Conservation (phyloP, 2,797 vertebrate species). For the Phrynocephalus vlangalii region DNA sequence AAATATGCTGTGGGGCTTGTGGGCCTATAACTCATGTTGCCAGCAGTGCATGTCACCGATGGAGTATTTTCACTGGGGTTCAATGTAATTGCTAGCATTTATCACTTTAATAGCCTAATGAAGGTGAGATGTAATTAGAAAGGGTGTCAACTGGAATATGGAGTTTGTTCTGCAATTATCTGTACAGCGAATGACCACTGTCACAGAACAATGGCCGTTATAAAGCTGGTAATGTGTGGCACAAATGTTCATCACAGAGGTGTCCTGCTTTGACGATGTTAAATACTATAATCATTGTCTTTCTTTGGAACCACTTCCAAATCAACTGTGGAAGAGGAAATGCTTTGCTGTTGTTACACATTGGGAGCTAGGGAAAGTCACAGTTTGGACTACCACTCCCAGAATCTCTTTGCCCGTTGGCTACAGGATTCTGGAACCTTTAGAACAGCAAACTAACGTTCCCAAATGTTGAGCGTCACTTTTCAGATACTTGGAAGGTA, state of each 20-base stretch:
- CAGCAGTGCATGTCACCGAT: slow-evolving; percentile 59
- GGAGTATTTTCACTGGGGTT: slow-evolving; percentile 75
- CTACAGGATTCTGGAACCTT: not conserved
- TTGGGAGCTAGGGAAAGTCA: not conserved
- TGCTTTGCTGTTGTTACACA: slow-evolving; percentile 20
- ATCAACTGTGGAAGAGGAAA: slow-evolving; percentile 17
- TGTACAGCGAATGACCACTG: slow-evolving; percentile 67
- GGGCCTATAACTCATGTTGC: slow-evolving; percentile 70
- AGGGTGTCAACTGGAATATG: slow-evolving; percentile 77
- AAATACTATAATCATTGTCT: slow-evolving; percentile 47
- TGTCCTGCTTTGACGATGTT: slow-evolving; percentile 64
- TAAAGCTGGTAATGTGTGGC: slow-evolving; percentile 69
- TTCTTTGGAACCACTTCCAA: slow-evolving; percentile 49
- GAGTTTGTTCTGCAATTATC: slow-evolving; percentile 84
- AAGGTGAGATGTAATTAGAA: slow-evolving; percentile 84
- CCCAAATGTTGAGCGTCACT: not conserved
- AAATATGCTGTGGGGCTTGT: slow-evolving; percentile 18
- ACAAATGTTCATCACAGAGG: slow-evolving; percentile 65
- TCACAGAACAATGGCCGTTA: slow-evolving; percentile 75
- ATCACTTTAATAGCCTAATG: slow-evolving; percentile 83
- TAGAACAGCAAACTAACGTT: not conserved
- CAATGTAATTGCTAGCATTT: slow-evolving; percentile 80
- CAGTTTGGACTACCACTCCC: not conserved
- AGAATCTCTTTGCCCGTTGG: not conserved
- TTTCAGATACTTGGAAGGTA: too few species aligned